Conservation (phyloP, 2,113 vertebrate species). For the Petaurus breviceps region DNA sequence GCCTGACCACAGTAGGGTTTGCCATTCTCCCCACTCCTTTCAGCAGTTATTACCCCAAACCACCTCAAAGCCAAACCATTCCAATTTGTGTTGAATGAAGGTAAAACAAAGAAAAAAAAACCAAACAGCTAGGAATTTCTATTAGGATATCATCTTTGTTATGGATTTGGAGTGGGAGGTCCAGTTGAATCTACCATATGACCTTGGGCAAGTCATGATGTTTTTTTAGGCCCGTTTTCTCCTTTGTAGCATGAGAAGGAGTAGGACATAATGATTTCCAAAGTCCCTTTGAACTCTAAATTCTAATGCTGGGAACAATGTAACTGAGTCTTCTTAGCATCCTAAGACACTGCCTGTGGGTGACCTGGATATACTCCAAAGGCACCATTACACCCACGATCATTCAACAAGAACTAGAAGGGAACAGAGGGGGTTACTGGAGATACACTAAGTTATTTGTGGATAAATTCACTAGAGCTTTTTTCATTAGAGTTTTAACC, state of each 20-base stretch:
- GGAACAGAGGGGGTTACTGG: neutral
- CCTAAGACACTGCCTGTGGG: neutral
- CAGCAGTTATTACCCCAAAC: neutral
- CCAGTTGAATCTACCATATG: neutral
- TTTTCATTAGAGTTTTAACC: slow-evolving; percentile 33
- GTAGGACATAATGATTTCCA: neutral
- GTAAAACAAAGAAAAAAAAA: neutral
- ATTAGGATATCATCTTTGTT: neutral
- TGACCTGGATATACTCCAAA: neutral
- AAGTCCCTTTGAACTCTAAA: neutral
- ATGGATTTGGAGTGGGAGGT: neutral
- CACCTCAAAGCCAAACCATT: neutral
- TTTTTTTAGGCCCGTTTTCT: neutral
- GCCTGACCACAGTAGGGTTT: neutral
- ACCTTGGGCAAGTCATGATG: neutral
- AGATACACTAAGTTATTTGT: neutral
- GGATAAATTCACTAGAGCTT: neutral
- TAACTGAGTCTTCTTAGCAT: neutral
- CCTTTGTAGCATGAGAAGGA: neutral
- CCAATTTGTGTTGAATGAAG: neutral
- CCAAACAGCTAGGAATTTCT: neutral
- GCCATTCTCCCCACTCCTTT: neutral
- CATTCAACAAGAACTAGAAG: neutral
- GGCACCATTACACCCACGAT: neutral
- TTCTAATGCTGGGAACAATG: neutral